Percentiles rank a stretch among this genome's conserved stretches.
phyloP scores from a whole-genome alignment of 2,113 vertebrate species.

The Myrmophylax atrothorax region DNA sequence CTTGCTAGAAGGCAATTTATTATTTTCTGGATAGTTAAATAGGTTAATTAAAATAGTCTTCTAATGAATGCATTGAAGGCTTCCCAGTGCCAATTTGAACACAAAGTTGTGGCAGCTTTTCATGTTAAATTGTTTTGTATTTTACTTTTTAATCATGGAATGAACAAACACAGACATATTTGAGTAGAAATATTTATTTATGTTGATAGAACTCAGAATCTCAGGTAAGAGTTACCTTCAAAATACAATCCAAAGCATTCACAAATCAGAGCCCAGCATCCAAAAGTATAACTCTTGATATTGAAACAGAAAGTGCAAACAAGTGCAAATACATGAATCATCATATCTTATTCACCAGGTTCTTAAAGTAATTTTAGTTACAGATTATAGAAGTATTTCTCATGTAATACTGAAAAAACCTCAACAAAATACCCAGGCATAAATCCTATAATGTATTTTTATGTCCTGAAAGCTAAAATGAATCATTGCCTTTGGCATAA shows the following conservation, averaged over 20 bases:
- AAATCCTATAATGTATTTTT: not conserved
- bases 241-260: not conserved
- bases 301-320: not conserved
- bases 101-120: not conserved
- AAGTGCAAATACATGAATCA: not conserved
- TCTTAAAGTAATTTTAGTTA: not conserved
- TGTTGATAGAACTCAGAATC: not conserved
- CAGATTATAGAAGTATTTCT: not conserved
- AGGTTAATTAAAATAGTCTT: not conserved
- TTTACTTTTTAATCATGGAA: not conserved
- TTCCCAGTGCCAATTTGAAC: not conserved
- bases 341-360: not conserved
- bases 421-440: not conserved
- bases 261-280: not conserved
- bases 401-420: not conserved
- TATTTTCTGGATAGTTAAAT: not conserved
- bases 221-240: not conserved
- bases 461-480: not conserved
- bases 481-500: not conserved
- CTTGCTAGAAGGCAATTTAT: not conserved
- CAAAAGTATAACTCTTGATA: not conserved
- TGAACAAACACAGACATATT: not conserved
- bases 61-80: not conserved
- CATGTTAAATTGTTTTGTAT: not conserved
- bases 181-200: not conserved